Base-by-base conservation (phyloP, 2,888 invertebrate genomes). In the Coleophora flavipennella region DNA sequence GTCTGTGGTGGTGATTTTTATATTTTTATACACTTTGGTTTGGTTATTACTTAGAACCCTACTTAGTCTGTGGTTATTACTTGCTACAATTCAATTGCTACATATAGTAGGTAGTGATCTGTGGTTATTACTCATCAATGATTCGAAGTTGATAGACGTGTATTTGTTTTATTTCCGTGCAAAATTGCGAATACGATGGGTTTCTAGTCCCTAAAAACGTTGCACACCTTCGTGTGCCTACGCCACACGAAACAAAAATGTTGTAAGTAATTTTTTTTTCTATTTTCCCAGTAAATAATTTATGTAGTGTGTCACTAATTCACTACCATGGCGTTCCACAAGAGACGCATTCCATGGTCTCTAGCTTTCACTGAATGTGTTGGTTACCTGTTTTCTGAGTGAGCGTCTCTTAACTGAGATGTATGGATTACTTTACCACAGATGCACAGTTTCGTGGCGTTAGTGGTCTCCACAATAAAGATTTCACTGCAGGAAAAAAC, bases 171-270 rank as follows among this genome's bases (percentile, higher is more conserved):
- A 20, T 68, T 73, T 66, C 70, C 61, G 71, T 78, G 74, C 77
- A 74, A 70, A 74, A 75, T 78, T 87, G 84, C 13, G 78, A 86
- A 87, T 46, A 89, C 84, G 87, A 93, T 93, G 91, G 90, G 87
- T 88, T 87, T 88, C 87, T 93, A 93, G 90, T 88, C 77, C 72
- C 73, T 64, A 67, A 78, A 80, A 76, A 67, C 79, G 81, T 87
- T 85, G 90, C 90, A 89, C 90, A 90, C 90, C 88, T 86, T 79
- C 85, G 91, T 91, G 91, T 91, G 91, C 91, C 86, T 78, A 72
- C 81, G 37, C 78, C 85, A 80, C 77, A 75, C 83, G 67, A 73
- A 67, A 85, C 74, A 66, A 81, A 75, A 67, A 91, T 91, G 91
- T 76, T 86, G 91, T 91, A 84, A 91, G 91, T 91, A 80, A 25